Evolutionary conservation across 1,140 invertebrate genomes (phyloP), one percentile per base, ranked within the genome.

Genomic region (Frieseomelitta varia): DNA sequence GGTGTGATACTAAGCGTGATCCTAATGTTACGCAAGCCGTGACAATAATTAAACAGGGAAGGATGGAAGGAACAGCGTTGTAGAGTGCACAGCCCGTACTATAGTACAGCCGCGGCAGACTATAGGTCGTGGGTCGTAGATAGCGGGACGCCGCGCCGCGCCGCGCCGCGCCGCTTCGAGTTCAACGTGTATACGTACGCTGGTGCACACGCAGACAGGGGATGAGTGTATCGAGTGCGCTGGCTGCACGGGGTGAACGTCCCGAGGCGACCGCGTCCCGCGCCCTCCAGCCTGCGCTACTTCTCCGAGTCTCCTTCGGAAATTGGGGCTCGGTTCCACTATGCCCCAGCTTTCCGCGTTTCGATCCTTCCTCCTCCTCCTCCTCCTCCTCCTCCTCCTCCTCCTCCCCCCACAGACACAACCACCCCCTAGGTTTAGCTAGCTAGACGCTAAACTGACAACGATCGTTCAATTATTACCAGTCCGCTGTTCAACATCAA

Each of bases 231-330:
- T 92, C 87, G 90, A 92, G 90, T 89, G 87, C 82, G 89, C 88
- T 87, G 87, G 75, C 75, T 89, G 85, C 77, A 85, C 84, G 88
- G 87, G 92, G 90, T 93, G 87, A 92, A 92, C 85, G 90, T 58
- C 89, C 92, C 79, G 72, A 84, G 87, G 87, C 91, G 91, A 92
- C 92, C 91, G 91, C 90, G 82, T 92, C 92, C 88, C 91, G 85
- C 88, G 85, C 88, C 87, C 88, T 81, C 79, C 88, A 81, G 67
- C 78, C 78, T 71, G 78, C 67, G 39, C 21, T 53, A 27, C 69
- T 78, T 69, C 74, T 72, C 61, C 47, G 69, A 85, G 77, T 77
- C 85, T 85, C 73, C 67, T 74, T 90, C 58, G 85, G 79, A 90
- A 90, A 89, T 65, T 90, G 80, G 85, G 78, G 63, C 89, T 88